Evolutionary conservation across 2,797 vertebrate genomes (phyloP).

Genomic region (Hoplostethus mediterraneus): DNA sequence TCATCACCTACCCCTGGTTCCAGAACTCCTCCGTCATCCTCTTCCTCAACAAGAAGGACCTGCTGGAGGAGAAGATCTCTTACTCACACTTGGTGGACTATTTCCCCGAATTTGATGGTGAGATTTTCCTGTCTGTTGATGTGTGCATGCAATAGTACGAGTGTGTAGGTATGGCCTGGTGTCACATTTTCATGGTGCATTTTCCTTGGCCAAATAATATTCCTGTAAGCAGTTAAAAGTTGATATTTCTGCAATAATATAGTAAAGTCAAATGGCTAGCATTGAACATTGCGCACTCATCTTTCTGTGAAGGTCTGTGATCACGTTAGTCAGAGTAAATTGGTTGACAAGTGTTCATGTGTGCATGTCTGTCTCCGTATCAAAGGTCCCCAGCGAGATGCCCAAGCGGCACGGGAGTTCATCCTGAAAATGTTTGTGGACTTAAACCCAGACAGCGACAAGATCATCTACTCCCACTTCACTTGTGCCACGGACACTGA

Average conservation of each 20-base stretch:
- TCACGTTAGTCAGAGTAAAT: no score
- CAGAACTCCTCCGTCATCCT: constrained; percentile 94
- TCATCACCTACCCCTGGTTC: constrained; percentile 95
- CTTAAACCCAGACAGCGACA: constrained; percentile 99
- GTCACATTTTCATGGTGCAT: neutral
- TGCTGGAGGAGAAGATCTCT: constrained; percentile 92
- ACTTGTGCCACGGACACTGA: constrained; percentile 99
- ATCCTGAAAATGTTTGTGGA: constrained; percentile 99
- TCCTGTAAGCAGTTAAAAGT: neutral
- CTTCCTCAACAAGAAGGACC: constrained; percentile 94
- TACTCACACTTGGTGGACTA: constrained; percentile 93
- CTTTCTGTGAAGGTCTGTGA: no score
- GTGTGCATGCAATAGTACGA: neutral
- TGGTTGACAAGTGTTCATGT: no score
- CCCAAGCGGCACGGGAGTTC: constrained; percentile 96
- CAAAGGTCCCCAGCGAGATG: constrained; percentile 95
- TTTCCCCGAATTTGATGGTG: constrained; percentile 93
- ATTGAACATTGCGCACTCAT: no score
- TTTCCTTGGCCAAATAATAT: no score
- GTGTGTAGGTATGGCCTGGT: neutral
- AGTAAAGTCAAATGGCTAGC: no score
- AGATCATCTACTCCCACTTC: constrained; percentile 99
- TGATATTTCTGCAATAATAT: neutral
- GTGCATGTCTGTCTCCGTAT: neutral
- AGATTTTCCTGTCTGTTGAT: neutral